Evolutionary conservation across 2,113 vertebrate species (phyloP).

Genomic region (Etia nguti): DNA sequence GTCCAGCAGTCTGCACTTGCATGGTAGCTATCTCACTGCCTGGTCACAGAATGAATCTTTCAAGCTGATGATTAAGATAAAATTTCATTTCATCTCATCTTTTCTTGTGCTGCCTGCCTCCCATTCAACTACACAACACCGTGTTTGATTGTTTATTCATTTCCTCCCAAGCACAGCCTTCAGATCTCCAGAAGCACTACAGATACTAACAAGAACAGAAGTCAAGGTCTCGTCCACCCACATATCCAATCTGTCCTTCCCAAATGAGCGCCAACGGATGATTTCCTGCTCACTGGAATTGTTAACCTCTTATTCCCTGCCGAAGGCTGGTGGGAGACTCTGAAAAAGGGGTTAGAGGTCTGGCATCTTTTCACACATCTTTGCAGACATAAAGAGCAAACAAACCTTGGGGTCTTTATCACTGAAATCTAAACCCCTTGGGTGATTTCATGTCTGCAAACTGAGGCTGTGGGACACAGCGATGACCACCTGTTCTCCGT

Average conservation of each 20-base stretch:
- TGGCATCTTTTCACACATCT: constrained; percentile 70
- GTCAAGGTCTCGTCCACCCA: constrained; percentile 36
- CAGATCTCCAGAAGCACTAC: neutral
- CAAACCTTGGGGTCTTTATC: constrained; percentile 67
- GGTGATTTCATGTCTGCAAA: constrained; percentile 61
- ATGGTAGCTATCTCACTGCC: neutral
- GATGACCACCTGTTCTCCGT: constrained; percentile 73
- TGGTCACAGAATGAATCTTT: neutral
- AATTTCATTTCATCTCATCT: neutral
- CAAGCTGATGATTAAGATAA: neutral
- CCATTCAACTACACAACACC: neutral
- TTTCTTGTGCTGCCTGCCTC: neutral
- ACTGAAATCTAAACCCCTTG: constrained; percentile 71
- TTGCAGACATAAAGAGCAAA: constrained; percentile 66
- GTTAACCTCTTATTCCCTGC: constrained; percentile 12
- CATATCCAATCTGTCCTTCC: constrained; percentile 42
- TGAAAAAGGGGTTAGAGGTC: constrained; percentile 42
- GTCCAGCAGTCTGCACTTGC: neutral
- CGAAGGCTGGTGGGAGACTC: constrained; percentile 16
- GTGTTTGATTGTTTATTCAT: constrained; percentile 6
- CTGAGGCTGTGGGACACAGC: constrained; percentile 25
- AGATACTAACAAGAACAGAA: constrained; percentile 10
- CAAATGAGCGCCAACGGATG: constrained; percentile 35
- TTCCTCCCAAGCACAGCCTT: neutral
- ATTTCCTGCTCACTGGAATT: constrained; percentile 44